Evolutionary conservation across 2,113 vertebrate species (phyloP).

Genomic region (Dinomys branickii): DNA sequence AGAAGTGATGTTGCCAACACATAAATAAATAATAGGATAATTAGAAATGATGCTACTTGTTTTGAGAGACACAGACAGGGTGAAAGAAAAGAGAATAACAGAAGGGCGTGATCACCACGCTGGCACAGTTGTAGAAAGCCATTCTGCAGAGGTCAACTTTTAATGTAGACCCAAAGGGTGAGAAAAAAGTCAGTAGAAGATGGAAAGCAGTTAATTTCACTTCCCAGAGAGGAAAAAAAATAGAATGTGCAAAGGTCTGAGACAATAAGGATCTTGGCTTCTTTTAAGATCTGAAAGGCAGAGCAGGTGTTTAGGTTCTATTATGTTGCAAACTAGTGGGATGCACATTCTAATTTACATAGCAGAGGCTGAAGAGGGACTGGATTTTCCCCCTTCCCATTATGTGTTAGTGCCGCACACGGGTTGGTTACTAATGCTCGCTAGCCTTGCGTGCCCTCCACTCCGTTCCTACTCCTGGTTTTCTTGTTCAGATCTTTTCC

Average conservation of each 20-base stretch:
- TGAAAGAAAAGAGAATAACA: not conserved
- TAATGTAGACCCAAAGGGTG: not conserved
- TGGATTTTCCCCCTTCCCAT: not conserved
- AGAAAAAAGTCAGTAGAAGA: not conserved
- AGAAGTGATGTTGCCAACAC: not conserved
- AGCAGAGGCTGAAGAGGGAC: not conserved
- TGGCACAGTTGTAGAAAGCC: not conserved
- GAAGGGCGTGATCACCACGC: rapidly evolving
- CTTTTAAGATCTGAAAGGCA: constrained; percentile 35
- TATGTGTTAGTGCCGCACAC: not conserved
- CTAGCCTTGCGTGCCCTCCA: not conserved
- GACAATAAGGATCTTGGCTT: not conserved
- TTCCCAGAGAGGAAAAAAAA: not conserved
- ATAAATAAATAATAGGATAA: not conserved
- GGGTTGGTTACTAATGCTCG: not conserved
- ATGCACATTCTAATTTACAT: not conserved
- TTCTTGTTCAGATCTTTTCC: not conserved
- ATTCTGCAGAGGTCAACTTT: not conserved
- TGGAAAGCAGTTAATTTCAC: constrained; percentile 20
- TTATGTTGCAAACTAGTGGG: not conserved
- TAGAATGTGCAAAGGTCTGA: not conserved
- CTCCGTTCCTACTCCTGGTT: not conserved
- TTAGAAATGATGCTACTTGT: not conserved
- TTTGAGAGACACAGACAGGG: not conserved
- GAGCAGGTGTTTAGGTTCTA: not conserved